phyloP scores from a whole-genome alignment of 1,140 invertebrate genomes.

The Bombus huntii region DNA sequence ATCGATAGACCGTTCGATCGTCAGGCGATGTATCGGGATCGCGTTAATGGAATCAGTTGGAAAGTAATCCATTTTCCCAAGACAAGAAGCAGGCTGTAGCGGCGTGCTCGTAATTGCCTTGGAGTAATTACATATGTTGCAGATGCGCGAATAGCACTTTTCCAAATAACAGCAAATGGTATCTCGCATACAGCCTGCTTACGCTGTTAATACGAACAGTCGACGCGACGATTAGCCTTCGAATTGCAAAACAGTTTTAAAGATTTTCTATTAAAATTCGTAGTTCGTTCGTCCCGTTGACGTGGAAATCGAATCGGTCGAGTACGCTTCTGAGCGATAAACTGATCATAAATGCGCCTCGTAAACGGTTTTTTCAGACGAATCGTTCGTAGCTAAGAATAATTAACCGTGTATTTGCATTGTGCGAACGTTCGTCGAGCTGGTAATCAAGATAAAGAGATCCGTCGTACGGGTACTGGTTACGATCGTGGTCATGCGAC shows the following conservation, averaged over 20 bases:
- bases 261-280: not conserved
- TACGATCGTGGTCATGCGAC: too few species aligned
- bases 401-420: too few species aligned
- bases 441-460: too few species aligned
- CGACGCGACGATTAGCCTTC: not conserved
- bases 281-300: too few species aligned
- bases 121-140: slow-evolving; percentile 66
- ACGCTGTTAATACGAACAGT: not conserved
- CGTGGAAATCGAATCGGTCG: too few species aligned
- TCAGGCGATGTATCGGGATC: not conserved
- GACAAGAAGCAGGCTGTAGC: slow-evolving; percentile 68
- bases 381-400: too few species aligned
- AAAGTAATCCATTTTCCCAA: slow-evolving; percentile 52
- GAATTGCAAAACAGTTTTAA: not conserved
- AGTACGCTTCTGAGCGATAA: too few species aligned
- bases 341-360: too few species aligned
- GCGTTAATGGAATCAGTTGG: slow-evolving; percentile 51
- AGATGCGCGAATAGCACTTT: slow-evolving; percentile 45
- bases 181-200: not conserved
- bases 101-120: slow-evolving; percentile 66
- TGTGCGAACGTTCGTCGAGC: too few species aligned
- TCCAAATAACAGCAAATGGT: slow-evolving; percentile 49
- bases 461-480: too few species aligned
- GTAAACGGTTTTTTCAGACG: too few species aligned
- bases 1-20: not conserved